Percentiles rank a stretch among this genome's conserved stretches.
These are phyloP conservation scores for Agrilus cyanescens DNA, from an alignment of 2,888 invertebrate genomes.

Conservation along the genomic window DNA sequence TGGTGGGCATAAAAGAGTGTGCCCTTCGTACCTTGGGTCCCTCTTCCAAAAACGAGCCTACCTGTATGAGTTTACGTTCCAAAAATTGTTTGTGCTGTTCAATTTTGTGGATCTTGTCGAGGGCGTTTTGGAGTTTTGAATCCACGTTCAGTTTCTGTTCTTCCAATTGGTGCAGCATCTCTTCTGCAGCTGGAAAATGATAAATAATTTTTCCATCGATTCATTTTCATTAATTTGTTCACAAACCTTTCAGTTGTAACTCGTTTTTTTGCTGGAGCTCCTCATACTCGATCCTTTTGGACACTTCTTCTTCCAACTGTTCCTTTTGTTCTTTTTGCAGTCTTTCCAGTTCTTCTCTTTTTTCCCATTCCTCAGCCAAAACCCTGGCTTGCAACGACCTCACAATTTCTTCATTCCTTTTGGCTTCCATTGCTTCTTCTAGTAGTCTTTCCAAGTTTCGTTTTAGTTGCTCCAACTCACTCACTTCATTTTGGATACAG, in stretches of 20 bases:
- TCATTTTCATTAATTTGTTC: too few species aligned
- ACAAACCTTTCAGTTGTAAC: slow-evolving; percentile 50
- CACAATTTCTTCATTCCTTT: slow-evolving; percentile 73
- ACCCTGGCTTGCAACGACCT: slow-evolving; percentile 58
- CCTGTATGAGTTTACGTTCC: slow-evolving; percentile 43
- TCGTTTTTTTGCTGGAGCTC: slow-evolving; percentile 59
- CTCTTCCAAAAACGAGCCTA: slow-evolving; percentile 43
- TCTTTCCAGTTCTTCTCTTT: slow-evolving; percentile 65
- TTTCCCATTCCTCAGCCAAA: slow-evolving; percentile 74
- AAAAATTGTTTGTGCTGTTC: slow-evolving; percentile 50
- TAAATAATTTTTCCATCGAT: neutral
- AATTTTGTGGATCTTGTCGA: slow-evolving; percentile 54
- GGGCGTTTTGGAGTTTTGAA: slow-evolving; percentile 54
- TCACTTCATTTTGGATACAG: slow-evolving; percentile 45
- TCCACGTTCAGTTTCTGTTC: slow-evolving; percentile 58
- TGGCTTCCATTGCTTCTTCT: slow-evolving; percentile 74
- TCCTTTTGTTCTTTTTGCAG: slow-evolving; percentile 66
- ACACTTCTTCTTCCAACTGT: slow-evolving; percentile 60
- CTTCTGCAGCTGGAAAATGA: slow-evolving; percentile 51
- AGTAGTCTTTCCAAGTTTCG: slow-evolving; percentile 56
- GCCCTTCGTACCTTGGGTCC: slow-evolving; percentile 52
- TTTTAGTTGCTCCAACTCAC: slow-evolving; percentile 61
- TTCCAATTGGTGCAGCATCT: slow-evolving; percentile 56
- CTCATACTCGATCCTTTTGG: slow-evolving; percentile 65
- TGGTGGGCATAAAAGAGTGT: slow-evolving; percentile 58